Percentiles rank a stretch among this genome's conserved stretches.
phyloP scores from a whole-genome alignment of 2,888 invertebrate genomes.

The Phymatocera aterrima region DNA sequence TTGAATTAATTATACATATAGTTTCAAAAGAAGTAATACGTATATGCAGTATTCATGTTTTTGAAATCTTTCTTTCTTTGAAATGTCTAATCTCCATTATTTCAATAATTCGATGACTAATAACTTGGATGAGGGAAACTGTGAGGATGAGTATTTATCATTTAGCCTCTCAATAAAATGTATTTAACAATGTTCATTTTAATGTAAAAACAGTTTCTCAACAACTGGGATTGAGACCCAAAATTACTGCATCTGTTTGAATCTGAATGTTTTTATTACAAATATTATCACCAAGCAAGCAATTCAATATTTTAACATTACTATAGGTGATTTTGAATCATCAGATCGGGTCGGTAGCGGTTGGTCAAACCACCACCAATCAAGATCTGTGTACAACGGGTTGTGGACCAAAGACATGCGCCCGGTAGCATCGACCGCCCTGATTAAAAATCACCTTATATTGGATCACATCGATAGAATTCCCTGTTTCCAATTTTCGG shows the following conservation, averaged over 20 bases:
- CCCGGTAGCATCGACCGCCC: no score
- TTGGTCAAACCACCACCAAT: no score
- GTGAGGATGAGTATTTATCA: not conserved
- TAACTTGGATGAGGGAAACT: conserved; percentile 22
- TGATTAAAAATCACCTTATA: no score
- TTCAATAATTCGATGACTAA: conserved; percentile 37
- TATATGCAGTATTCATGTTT: not conserved
- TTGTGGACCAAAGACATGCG: no score
- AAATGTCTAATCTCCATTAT: not conserved
- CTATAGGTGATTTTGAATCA: no score
- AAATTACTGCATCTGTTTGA: not conserved
- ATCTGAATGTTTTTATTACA: not conserved
- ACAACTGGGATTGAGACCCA: not conserved
- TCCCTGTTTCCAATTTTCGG: not conserved
- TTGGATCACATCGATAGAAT: not conserved
- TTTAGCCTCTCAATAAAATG: not conserved
- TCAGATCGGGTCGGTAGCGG: no score
- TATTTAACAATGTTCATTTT: not conserved
- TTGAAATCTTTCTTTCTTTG: not conserved
- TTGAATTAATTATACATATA: not conserved
- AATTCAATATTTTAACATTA: not conserved
- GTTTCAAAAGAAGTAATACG: not conserved
- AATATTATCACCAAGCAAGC: not conserved
- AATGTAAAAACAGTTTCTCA: not conserved
- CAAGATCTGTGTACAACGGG: no score